Evolutionary conservation across 1,140 invertebrate species (phyloP), one percentile per base, ranked within the genome.

Genomic region (Drosophila persimilis): DNA sequence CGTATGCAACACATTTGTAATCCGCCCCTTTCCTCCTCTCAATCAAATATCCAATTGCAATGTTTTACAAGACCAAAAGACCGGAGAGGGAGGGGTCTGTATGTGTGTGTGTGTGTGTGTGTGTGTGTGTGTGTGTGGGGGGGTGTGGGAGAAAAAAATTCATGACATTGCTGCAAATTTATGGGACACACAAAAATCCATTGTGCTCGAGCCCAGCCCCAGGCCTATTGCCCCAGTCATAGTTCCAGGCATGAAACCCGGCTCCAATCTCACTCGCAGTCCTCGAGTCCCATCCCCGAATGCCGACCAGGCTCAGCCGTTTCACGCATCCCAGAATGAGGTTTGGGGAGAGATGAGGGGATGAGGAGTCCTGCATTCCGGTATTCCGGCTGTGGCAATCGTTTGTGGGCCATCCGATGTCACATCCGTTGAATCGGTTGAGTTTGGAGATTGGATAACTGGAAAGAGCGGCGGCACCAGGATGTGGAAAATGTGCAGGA

Each of bases 151-250:
- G 60, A 59, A 80, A 85, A 85, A 85, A 86, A 70, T 70, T 65
- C 77, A 80, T 80, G 77, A 73, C 77, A 77, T 77, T 61, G 77
- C 77, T 64, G 61, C 52, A 86, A 86, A 85, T 86, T 85, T 85
- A 86, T 86, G 81, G 69, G 54, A 65, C 70, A 74, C 65, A 70
- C 54, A 79, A 54, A 78, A 81, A 74, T 74, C 73, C 77, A 77
- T 77, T 77, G 63, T 83, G 65, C 69, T 69, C 45, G 43, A 71
- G 50, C 44, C 43, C 52, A 53, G 46, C 54, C 35, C 6, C 6
- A 53, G 54, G 59, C 70, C 52, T 39, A 53, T 65, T 65, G 54
- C 48, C 54, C 31, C 8, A 31, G 2, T 9, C 31, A 31, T 3
- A 31, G 8, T 31, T 3, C 2, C 31, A 31, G 31, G 3, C 29